Base-by-base conservation (phyloP, 2,113 vertebrate species). In the Pseudorectes ferrugineus region DNA sequence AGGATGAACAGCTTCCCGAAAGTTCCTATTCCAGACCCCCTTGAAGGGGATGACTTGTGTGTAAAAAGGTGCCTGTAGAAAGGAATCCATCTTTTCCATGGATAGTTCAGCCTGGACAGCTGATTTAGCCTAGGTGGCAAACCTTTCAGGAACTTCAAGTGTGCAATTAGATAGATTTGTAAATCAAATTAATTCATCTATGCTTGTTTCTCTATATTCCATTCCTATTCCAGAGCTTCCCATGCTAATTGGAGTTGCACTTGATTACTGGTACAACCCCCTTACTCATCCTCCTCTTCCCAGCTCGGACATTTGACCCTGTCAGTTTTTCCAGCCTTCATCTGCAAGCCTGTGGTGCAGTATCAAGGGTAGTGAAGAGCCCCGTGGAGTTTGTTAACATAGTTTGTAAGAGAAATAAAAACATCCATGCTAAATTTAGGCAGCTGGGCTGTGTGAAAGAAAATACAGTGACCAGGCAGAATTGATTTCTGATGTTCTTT, bases 401-500 rank as follows among this genome's bases (percentile, higher is more conserved):
- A 71, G 67, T 88, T 96, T 59, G 58, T 78, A n/a, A 43, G 7
- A 77, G 66, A 89, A 91, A 70, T 83, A 66, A 95, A 94, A 92
- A 38, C 75, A 93, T 20, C 12, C 26, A 6, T 6, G 80, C 86
- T 94, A 74, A 89, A 91, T 88, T 70, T 91, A 73, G 85, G 68
- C 61, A 83, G 28, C 51, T 85, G 66, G 73, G 31, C 85, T 94
- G 42, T 79, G 83, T 83, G 71, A 77, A 94, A 74, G 62, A 78
- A 84, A 79, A 46, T 10, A 28, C 2, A 55, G 78, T 58, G 59
- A 36, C 62, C 54, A 36, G 35, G 49, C n/a, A 81, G 80, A 79
- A 79, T 45, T 79, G 78, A 70, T 80, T 59, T 67, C 21, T 77
- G 6, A 24, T 76, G 40, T 51, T 85, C 55, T 75, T 18, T 48